Evolutionary conservation across 2,113 vertebrate species (phyloP).

Genomic region (Thryonomys swinderianus): DNA sequence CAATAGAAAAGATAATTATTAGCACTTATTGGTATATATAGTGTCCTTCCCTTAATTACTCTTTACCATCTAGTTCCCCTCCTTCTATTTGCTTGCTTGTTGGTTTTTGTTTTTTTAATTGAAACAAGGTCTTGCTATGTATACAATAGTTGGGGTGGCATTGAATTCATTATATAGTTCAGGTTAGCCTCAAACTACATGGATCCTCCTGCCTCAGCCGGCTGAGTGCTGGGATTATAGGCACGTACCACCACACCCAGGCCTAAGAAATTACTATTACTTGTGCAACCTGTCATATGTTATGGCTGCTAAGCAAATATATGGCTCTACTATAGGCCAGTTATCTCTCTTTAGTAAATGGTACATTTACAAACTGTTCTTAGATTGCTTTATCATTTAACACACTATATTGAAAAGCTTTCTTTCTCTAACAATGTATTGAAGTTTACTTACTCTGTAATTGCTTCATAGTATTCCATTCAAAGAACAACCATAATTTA

Average conservation of each 20-base stretch:
- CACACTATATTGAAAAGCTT: conserved; percentile 30
- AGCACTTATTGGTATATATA: not conserved
- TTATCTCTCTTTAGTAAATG: conserved; percentile 15
- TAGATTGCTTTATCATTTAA: conserved; percentile 36
- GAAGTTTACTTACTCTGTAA: conserved; percentile 51
- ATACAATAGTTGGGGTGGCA: not conserved
- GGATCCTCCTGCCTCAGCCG: not conserved
- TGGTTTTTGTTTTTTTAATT: not conserved
- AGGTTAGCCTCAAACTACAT: not conserved
- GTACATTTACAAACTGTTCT: conserved; percentile 37
- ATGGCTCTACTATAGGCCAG: not conserved
- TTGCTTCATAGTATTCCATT: conserved; percentile 18
- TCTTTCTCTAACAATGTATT: conserved; percentile 20
- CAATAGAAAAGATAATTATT: not conserved
- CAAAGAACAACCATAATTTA: conserved; percentile 48
- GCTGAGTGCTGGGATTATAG: not conserved
- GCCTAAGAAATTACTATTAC: not conserved
- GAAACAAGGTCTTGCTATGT: not conserved
- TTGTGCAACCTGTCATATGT: not conserved
- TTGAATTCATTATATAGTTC: not conserved
- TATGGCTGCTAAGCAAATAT: conserved; percentile 20
- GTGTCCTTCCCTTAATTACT: not conserved
- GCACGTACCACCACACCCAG: not conserved
- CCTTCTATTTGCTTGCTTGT: not conserved
- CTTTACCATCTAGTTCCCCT: not conserved